These are phyloP conservation scores for Orius insidiosus DNA, from an alignment of 1,140 invertebrate species.

Conservation along the genomic window DNA sequence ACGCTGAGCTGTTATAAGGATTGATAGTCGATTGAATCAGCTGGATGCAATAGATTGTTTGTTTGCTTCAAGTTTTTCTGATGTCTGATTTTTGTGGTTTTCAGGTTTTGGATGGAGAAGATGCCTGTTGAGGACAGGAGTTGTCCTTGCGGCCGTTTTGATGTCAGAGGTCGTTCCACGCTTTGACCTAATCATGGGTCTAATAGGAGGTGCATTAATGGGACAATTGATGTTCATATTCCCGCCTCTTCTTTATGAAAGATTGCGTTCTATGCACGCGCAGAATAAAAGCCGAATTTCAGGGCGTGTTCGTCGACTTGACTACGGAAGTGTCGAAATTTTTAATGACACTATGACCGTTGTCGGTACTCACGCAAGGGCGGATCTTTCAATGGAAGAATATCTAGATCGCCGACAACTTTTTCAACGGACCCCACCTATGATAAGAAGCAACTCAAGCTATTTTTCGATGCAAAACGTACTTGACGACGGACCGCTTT, in stretches of 20 bases:
- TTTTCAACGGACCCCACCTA: not conserved
- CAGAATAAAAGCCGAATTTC: not conserved
- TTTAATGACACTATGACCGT: no score
- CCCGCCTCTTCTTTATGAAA: conserved; percentile 63
- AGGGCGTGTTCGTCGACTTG: not conserved
- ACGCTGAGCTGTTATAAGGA: no score
- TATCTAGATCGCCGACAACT: not conserved
- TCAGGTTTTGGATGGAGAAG: conserved; percentile 65
- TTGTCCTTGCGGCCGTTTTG: conserved; percentile 53
- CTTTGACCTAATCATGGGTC: conserved; percentile 76
- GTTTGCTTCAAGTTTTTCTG: no score
- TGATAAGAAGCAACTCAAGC: not conserved
- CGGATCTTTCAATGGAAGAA: not conserved
- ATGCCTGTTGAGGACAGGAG: conserved; percentile 46
- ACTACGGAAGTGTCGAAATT: conserved; percentile 1
- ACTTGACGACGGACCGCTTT: conserved; percentile 2
- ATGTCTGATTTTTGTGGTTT: no score
- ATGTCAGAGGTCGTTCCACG: conserved; percentile 65
- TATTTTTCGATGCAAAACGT: not conserved
- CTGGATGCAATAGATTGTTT: no score
- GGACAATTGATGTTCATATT: conserved; percentile 70
- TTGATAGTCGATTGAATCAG: no score
- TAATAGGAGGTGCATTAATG: conserved; percentile 69
- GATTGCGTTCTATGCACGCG: conserved; percentile 26
- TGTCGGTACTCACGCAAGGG: not conserved